Percentiles rank a stretch among this genome's conserved stretches.
Evolutionary conservation across 2,797 vertebrate genomes (phyloP).

Genomic region (Nannoperca obscura): DNA sequence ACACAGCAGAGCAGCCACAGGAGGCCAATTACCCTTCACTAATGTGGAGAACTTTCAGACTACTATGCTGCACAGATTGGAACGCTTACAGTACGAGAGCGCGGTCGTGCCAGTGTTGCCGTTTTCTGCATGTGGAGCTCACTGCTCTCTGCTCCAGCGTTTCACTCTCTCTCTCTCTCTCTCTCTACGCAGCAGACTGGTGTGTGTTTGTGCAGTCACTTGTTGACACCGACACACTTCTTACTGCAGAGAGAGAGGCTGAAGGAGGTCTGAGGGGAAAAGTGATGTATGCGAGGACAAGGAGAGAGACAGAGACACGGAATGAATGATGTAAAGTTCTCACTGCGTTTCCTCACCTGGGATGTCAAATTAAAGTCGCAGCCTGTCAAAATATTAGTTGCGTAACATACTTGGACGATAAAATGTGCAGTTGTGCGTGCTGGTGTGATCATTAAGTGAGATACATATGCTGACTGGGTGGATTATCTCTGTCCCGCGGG

Average conservation of each 20-base stretch:
- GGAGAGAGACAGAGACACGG: constrained; percentile 25
- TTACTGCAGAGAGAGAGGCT: constrained; percentile 13
- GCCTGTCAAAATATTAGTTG: constrained; percentile 16
- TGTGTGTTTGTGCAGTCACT: constrained; percentile 37
- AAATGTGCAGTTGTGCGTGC: constrained; percentile 34
- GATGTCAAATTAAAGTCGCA: constrained; percentile 13
- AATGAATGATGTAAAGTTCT: constrained; percentile 4
- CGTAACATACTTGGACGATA: constrained; percentile 5
- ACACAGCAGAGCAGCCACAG: constrained; percentile 59
- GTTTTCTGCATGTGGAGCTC: background rate
- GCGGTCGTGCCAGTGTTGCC: constrained; percentile 9
- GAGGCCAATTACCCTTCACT: constrained; percentile 66
- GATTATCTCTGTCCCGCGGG: constrained; percentile 44
- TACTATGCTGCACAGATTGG: constrained; percentile 44
- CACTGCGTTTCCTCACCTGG: background rate
- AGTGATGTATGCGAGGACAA: constrained; percentile 4
- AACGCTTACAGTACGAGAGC: constrained; percentile 49
- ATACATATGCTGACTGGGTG: constrained; percentile 23
- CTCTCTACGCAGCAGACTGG: background rate
- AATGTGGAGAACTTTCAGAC: constrained; percentile 57
- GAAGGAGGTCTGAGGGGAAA: constrained; percentile 8
- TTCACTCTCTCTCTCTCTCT: background rate
- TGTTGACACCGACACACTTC: constrained; percentile 48
- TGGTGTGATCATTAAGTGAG: constrained; percentile 31
- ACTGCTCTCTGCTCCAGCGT: constrained; percentile 3